Conservation (phyloP, 2,888 invertebrate genomes). For the Zygogramma bicolorata region DNA sequence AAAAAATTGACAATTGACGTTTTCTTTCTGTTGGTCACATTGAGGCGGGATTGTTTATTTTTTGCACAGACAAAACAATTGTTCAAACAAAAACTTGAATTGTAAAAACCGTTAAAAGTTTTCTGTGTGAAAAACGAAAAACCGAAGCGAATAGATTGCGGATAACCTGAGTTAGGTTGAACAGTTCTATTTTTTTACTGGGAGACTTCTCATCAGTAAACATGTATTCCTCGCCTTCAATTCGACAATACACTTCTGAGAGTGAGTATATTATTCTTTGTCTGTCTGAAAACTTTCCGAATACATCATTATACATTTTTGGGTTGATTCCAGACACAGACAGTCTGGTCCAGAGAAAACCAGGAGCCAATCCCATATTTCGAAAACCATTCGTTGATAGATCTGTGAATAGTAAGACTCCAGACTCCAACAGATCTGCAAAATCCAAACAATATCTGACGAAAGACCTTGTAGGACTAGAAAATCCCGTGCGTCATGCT, state of each 20-base stretch:
- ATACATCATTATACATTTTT: background rate
- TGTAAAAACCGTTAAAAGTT: background rate
- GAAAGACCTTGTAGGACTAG: conserved; percentile 19
- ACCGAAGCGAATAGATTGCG: background rate
- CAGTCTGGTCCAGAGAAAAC: conserved; percentile 47
- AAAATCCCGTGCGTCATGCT: conserved; percentile 20
- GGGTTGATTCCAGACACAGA: conserved; percentile 39
- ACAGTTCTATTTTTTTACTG: background rate
- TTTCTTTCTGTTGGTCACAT: no score
- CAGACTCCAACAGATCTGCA: conserved; percentile 34
- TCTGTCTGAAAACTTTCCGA: background rate
- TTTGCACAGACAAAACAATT: no score
- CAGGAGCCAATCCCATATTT: conserved; percentile 36
- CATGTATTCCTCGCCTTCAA: conserved; percentile 14
- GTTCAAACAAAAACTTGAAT: conserved; percentile 1
- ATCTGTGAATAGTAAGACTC: conserved; percentile 50
- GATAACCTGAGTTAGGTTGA: background rate
- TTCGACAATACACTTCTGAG: conserved; percentile 5
- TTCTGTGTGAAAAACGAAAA: background rate
- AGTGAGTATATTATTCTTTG: background rate
- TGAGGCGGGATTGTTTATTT: no score
- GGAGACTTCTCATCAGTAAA: background rate
- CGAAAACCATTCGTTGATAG: conserved; percentile 54
- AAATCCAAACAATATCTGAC: conserved; percentile 26
- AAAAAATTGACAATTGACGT: no score